Percentiles rank a stretch among this genome's conserved stretches.
phyloP scores from a whole-genome alignment of 2,888 invertebrate genomes.

The Autographa gamma region DNA sequence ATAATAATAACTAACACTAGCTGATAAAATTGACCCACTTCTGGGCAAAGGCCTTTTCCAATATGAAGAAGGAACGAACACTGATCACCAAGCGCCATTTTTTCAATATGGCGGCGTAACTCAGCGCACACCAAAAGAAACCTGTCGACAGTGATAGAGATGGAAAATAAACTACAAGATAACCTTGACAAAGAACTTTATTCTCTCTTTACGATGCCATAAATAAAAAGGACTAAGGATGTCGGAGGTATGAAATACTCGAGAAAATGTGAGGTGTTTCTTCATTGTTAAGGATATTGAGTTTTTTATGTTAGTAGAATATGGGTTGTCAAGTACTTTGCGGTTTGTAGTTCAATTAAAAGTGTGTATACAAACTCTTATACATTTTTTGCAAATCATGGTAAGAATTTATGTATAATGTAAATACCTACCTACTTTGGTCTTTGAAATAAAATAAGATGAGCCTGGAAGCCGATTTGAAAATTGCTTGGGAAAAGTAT shows the following conservation, averaged over 20 bases:
- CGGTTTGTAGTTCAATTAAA: too few relatives aligned
- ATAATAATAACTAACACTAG: too few relatives aligned
- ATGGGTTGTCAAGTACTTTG: too few relatives aligned
- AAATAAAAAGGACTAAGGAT: conserved; percentile 44
- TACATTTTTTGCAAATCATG: too few relatives aligned
- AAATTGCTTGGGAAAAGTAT: too few relatives aligned
- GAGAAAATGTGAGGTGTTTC: conserved; percentile 6
- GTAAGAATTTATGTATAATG: too few relatives aligned
- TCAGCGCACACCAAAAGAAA: conserved; percentile 6
- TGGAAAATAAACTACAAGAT: conserved; percentile 54
- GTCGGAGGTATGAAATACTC: conserved; percentile 16
- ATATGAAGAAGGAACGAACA: too few relatives aligned
- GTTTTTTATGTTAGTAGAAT: neutral
- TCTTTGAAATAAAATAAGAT: too few relatives aligned
- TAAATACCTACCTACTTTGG: too few relatives aligned
- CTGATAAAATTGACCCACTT: too few relatives aligned
- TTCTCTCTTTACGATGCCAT: conserved; percentile 55
- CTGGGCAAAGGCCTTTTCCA: neutral
- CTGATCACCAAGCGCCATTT: neutral
- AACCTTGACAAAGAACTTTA: conserved; percentile 67
- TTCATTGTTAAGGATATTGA: neutral
- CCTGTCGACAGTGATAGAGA: conserved; percentile 34
- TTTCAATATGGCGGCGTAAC: conserved; percentile 15
- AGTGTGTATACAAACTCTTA: too few relatives aligned
- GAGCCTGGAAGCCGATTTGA: too few relatives aligned